Evolutionary conservation across 2,888 invertebrate genomes (phyloP).

Genomic region (Myopa tessellatipennis): DNA sequence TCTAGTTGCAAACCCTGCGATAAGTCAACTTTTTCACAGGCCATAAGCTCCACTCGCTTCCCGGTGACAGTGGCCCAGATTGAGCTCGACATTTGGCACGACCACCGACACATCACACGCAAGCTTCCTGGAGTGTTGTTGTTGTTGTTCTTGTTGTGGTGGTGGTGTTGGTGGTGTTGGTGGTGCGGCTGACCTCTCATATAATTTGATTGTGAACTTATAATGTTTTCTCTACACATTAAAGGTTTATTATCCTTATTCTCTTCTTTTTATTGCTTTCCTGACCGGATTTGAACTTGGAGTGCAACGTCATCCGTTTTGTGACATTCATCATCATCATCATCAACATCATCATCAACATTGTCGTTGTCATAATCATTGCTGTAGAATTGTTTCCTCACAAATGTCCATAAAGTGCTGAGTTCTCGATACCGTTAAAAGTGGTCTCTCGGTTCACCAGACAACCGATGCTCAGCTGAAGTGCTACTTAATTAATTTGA

Average conservation of each 20-base stretch:
- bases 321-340: slow-evolving; percentile 6
- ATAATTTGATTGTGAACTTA: not conserved
- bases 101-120: slow-evolving; percentile 11
- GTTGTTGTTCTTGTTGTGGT: not conserved
- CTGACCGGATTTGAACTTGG: slow-evolving; percentile 9
- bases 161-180: not conserved
- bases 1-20: slow-evolving; percentile 1
- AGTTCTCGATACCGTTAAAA: not conserved
- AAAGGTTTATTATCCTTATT: not conserved
- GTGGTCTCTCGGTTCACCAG: not conserved
- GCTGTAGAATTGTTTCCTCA: not conserved
- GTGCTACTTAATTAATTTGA: not conserved
- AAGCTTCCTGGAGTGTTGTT: not conserved
- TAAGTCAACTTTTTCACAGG: slow-evolving; percentile 37
- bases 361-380: not conserved
- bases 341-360: not conserved
- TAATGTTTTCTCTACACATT: not conserved
- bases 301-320: not conserved
- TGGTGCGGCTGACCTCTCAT: slow-evolving; percentile 1
- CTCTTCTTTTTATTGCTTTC: not conserved
- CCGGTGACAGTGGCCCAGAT: slow-evolving; percentile 32
- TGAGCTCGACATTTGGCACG: slow-evolving; percentile 31
- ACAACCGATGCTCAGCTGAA: not conserved
- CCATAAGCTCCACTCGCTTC: slow-evolving; percentile 15
- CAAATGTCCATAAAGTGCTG: not conserved